phyloP scores from a whole-genome alignment of 2,888 invertebrate genomes.

The Meteorus cinctellus region DNA sequence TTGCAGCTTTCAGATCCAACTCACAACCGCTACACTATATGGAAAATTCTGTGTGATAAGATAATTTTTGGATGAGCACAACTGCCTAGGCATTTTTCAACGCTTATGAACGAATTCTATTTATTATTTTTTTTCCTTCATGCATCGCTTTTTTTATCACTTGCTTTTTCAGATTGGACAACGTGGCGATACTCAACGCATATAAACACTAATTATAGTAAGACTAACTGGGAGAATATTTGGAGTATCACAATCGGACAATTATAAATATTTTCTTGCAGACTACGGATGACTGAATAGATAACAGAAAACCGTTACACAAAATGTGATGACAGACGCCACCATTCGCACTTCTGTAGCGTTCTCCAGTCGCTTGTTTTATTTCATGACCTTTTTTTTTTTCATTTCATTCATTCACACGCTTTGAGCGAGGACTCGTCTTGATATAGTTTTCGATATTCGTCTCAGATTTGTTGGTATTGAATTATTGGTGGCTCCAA shows the following conservation, averaged over 20 bases:
- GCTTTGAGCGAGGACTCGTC: background rate
- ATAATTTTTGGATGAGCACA: conserved; percentile 15
- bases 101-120: conserved; percentile 1
- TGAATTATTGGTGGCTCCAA: background rate
- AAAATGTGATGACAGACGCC: background rate
- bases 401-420: background rate
- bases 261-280: conserved; percentile 9
- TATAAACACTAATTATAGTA: background rate
- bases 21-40: background rate
- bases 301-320: background rate
- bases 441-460: background rate
- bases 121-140: conserved; percentile 17
- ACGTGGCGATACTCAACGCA: background rate
- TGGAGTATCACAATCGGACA: background rate
- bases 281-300: conserved; percentile 3
- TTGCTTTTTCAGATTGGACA: conserved; percentile 25
- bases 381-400: background rate
- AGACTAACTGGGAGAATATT: background rate
- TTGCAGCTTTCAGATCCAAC: conserved; percentile 36
- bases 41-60: background rate
- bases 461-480: background rate
- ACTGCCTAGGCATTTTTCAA: conserved; percentile 14
- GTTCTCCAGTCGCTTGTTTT: conserved; percentile 19
- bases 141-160: conserved; percentile 17
- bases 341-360: background rate